These are phyloP conservation scores for Bursaphelenchus okinawaensis DNA, from an alignment of 2,888 invertebrate species.

Conservation along the genomic window DNA sequence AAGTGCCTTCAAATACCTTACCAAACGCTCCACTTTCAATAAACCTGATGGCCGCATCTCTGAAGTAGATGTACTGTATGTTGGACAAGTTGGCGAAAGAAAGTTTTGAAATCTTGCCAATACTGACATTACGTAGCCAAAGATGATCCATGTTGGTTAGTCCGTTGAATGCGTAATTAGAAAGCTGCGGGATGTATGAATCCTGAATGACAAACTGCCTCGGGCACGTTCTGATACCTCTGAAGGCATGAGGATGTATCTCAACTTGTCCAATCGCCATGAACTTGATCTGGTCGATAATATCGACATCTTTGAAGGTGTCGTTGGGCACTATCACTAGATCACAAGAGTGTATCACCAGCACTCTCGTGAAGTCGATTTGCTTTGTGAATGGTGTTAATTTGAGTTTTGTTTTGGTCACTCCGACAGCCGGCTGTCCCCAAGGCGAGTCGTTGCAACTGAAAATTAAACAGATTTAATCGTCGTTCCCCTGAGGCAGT, in stretches of 20 bases:
- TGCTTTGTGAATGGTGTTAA: conserved; percentile 8
- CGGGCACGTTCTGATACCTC: conserved; percentile 29
- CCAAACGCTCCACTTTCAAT: conserved; percentile 32
- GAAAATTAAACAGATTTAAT: background rate
- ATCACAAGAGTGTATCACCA: conserved; percentile 15
- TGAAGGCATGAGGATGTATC: conserved; percentile 29
- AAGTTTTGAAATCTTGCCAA: conserved; percentile 33
- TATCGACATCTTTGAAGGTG: conserved; percentile 26
- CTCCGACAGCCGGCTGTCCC: background rate
- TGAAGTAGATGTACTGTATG: conserved; percentile 46
- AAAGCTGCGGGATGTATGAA: conserved; percentile 16
- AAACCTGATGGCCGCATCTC: conserved; percentile 23
- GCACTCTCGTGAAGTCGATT: conserved; percentile 18
- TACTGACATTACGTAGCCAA: conserved; percentile 42
- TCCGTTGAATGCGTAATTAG: conserved; percentile 26
- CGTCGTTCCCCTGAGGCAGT: background rate
- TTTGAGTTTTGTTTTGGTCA: conserved; percentile 1
- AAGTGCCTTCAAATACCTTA: background rate
- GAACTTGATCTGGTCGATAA: conserved; percentile 31
- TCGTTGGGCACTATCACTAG: conserved; percentile 28
- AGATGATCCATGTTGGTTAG: conserved; percentile 30
- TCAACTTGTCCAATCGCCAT: conserved; percentile 23
- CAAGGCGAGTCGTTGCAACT: conserved; percentile 17
- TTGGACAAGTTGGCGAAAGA: conserved; percentile 42
- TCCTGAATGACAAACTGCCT: conserved; percentile 30